These are phyloP conservation scores for Camponotus pennsylvanicus DNA, from an alignment of 1,140 invertebrate genomes.

Conservation along the genomic window DNA sequence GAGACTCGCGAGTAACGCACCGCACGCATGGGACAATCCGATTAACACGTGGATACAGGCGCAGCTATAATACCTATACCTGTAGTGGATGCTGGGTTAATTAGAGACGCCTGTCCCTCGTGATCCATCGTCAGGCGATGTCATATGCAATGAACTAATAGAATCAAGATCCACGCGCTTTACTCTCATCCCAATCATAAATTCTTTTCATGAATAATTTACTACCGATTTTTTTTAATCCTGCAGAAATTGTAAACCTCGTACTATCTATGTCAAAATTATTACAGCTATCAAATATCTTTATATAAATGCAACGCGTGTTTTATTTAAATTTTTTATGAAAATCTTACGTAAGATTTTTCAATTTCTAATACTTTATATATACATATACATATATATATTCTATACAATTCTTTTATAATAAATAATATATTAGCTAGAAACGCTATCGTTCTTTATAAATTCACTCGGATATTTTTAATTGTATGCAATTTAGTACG, in stretches of 20 bases:
- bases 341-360: neutral
- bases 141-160: conserved; percentile 53
- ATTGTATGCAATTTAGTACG: neutral
- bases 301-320: neutral
- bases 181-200: neutral
- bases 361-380: neutral
- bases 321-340: neutral
- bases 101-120: conserved; percentile 63
- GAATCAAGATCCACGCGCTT: conserved; percentile 43
- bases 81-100: conserved; percentile 58
- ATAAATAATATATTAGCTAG: neutral
- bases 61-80: conserved; percentile 10
- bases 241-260: neutral
- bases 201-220: neutral
- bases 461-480: neutral
- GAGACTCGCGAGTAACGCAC: conserved; percentile 38
- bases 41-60: conserved; percentile 56
- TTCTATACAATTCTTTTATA: neutral
- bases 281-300: neutral
- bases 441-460: neutral
- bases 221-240: neutral
- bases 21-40: conserved; percentile 54
- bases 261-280: neutral
- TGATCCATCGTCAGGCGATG: conserved; percentile 45
- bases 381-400: neutral